phyloP scores from a whole-genome alignment of 2,797 vertebrate species.

The Glossophaga mutica region DNA sequence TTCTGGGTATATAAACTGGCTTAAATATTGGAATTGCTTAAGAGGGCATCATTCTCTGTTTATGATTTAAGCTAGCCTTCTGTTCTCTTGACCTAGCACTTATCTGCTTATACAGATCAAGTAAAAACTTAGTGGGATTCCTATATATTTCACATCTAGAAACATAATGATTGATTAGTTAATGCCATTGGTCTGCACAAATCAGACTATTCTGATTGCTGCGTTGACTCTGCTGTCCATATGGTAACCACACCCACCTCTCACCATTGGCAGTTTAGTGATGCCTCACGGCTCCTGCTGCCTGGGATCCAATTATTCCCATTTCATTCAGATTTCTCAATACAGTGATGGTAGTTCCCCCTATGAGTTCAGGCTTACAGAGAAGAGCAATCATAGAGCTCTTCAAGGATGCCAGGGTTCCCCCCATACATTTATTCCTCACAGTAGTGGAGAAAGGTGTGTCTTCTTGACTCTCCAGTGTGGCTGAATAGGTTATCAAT shows the following conservation, averaged over 20 bases:
- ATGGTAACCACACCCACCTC: accelerated
- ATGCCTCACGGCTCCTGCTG: neutral
- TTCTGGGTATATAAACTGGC: neutral
- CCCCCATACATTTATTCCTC: neutral
- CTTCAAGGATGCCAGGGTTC: neutral
- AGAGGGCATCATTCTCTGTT: neutral
- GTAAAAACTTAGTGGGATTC: neutral
- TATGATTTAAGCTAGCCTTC: neutral
- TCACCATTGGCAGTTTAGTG: neutral
- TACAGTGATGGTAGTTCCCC: neutral
- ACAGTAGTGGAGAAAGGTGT: neutral
- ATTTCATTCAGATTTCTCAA: neutral
- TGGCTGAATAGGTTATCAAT: neutral
- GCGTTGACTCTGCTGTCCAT: neutral
- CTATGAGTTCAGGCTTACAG: neutral
- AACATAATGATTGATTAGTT: neutral
- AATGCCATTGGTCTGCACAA: neutral
- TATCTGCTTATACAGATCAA: neutral
- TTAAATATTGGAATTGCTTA: neutral
- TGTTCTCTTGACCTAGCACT: neutral
- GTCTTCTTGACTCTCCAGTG: neutral
- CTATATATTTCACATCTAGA: neutral
- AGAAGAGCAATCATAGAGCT: neutral
- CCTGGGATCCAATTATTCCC: neutral
- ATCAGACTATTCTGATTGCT: neutral